Evolutionary conservation across 1,140 invertebrate genomes (phyloP).

Genomic region (Portunus trituberculatus): DNA sequence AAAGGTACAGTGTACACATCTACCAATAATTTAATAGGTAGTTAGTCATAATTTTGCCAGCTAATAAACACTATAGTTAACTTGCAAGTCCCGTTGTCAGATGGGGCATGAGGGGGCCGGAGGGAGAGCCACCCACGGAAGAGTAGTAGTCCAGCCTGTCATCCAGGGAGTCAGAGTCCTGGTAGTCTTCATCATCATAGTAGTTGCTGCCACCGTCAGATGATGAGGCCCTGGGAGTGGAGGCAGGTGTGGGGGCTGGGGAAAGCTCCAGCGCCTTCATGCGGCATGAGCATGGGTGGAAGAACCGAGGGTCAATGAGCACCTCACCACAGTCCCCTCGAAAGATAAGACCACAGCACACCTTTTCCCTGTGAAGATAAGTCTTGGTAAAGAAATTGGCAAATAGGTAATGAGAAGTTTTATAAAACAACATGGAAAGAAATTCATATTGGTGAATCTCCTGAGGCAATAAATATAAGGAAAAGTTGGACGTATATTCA

Average conservation of each 20-base stretch:
- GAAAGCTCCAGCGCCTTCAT: conserved; percentile 63
- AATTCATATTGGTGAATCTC: too few species aligned
- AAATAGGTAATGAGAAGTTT: too few species aligned
- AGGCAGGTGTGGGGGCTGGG: conserved; percentile 65
- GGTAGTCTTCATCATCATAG: conserved; percentile 73
- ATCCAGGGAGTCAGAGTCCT: conserved; percentile 70
- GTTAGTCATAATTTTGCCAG: conserved; percentile 72
- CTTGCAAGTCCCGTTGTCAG: conserved; percentile 69
- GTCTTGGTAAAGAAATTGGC: not conserved
- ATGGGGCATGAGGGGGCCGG: conserved; percentile 68
- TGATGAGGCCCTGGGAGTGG: conserved; percentile 66
- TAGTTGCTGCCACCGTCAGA: conserved; percentile 71
- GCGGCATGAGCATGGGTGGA: conserved; percentile 84
- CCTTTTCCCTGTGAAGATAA: conserved; percentile 83
- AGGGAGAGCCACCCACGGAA: conserved; percentile 57
- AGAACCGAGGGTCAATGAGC: conserved; percentile 84
- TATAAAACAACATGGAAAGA: too few species aligned
- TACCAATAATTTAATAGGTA: conserved; percentile 73
- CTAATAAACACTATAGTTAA: conserved; percentile 76
- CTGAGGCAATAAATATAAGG: too few species aligned
- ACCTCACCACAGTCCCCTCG: conserved; percentile 86
- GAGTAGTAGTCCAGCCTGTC: conserved; percentile 70
- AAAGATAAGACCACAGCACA: conserved; percentile 89
- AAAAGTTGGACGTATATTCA: too few species aligned
- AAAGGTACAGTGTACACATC: conserved; percentile 54